Base-by-base conservation (phyloP, 1,140 invertebrate species). In the Battus philenor region DNA sequence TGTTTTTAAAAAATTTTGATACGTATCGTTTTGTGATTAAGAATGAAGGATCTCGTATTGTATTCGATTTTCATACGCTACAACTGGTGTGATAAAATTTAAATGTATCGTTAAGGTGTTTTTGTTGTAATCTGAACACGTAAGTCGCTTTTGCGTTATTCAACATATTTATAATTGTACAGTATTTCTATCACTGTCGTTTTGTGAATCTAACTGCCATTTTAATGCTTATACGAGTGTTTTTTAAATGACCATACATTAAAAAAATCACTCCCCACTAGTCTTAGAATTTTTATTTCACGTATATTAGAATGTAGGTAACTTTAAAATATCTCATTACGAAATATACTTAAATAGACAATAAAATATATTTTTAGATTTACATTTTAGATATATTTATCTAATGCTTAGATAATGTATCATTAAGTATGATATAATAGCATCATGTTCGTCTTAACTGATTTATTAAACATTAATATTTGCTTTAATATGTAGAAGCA, bases 201-300 rank as follows among this genome's bases (percentile, higher is more conserved):
- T 48, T 54, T 56, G 48, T 63, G 48, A 56, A 54, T 59, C 41
- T 48, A 50, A 56, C 60, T 63, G 56, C 60, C 60, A 63, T 63
- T 46, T 45, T 32, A 38, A 50, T 44, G 20, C 38, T 41, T 41
- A 27, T 11, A 11, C 10, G 26, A 27, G 12, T 41, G 38, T 27
- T 17, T 33, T 33, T 18, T 10, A 12, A 15, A 13, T 36, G 18
- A 24, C 2, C 8, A n/a, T 22, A 12, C 12, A 12, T 16, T 27
- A 16, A 3, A 41, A 39, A 41, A 11, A 9, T 10, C 38, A 41
- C 22, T 41, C 24, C 15, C 13, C 15, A 50, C 56, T 59, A 59
- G 51, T 59, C 56, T 59, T 59, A 59, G 56, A 17, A 29, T 17
- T 8, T 4, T 17, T 41, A 50, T 29, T 43, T 48, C 39, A 38